Evolutionary conservation across 2,888 invertebrate species (phyloP), one percentile per base, ranked within the genome.

Genomic region (Corbicula japonica): DNA sequence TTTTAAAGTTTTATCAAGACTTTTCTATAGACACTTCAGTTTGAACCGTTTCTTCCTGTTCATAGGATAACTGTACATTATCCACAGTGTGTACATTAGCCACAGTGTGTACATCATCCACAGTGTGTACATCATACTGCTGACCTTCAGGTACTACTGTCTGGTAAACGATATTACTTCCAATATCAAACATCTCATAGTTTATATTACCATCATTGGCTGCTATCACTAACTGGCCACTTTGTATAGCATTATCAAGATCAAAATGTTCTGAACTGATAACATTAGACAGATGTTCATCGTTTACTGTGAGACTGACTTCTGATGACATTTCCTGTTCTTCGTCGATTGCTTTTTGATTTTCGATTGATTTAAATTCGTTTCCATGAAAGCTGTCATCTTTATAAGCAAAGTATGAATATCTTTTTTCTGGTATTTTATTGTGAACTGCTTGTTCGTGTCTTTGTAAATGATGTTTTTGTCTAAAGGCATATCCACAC

Each of bases 401-500:
- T 21, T 68, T 26, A 54, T 58, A 23, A 46, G 28, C 35, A 48
- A 35, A 12, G 65, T 62, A 34, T 1, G 50, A 34, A 52, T 38
- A 21, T n/a, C 41, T 68, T 5, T 28, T 54, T 65, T 69, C 56
- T 12, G 56, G 83, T 10, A 83, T 52, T 6, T 89, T 85, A 4
- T 89, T 88, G 71, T 92, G 92, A 35, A 90, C 85, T 41, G 83
- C 86, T 30, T 79, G 77, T 58, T 90, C 88, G 68, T 92, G 92
- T 44, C 92, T 80, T 56, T 89, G 89, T 15, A 92, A 84, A 66
- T 92, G 92, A 77, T 92, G 92, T 65, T 92, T 92, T 41, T 92
- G 91, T 15, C 91, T 82, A 70, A 92, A 92, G 8, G 86, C 81
- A 69, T 92, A 92, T 4, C 90, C 88, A 76, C 92, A 92, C 26